phyloP scores from a whole-genome alignment of 2,113 vertebrate genomes.

The Zapus hudsonius region DNA sequence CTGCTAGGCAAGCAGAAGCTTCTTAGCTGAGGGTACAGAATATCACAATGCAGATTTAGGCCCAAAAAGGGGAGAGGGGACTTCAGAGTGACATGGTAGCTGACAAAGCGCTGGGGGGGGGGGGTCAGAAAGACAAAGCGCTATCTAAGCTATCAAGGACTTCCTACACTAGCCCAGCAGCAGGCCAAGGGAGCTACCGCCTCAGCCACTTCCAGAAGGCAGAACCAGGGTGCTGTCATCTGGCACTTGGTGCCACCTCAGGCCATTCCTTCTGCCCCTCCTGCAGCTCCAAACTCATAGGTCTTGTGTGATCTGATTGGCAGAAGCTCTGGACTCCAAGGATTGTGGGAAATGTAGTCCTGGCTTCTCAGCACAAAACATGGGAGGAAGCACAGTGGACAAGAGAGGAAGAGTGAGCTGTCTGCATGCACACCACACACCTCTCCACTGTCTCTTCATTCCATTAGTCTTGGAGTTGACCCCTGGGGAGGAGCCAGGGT shows the following conservation, averaged over 20 bases:
- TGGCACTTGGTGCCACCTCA: too few relatives aligned
- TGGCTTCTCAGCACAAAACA: not conserved
- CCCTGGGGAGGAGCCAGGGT: not conserved
- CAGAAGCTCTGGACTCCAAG: not conserved
- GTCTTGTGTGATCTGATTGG: not conserved
- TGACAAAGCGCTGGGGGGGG: not conserved
- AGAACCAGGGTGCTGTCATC: not conserved
- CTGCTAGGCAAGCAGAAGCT: not conserved
- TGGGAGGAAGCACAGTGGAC: not conserved
- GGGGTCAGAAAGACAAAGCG: not conserved
- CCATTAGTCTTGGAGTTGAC: accelerated
- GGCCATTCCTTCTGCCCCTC: not conserved
- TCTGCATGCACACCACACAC: accelerated
- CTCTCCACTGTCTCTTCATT: too few relatives aligned
- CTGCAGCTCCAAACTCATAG: not conserved
- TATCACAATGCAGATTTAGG: not conserved
- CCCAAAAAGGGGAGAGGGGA: not conserved
- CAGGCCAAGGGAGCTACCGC: not conserved
- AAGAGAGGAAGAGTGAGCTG: too few relatives aligned
- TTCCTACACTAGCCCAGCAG: too few relatives aligned
- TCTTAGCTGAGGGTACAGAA: not conserved
- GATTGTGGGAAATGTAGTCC: not conserved
- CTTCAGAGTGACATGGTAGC: not conserved
- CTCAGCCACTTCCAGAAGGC: not conserved
- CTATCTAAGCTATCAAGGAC: too few relatives aligned